Evolutionary conservation across 2,113 vertebrate genomes (phyloP).

Genomic region (Cyphomyrus discorhynchus): DNA sequence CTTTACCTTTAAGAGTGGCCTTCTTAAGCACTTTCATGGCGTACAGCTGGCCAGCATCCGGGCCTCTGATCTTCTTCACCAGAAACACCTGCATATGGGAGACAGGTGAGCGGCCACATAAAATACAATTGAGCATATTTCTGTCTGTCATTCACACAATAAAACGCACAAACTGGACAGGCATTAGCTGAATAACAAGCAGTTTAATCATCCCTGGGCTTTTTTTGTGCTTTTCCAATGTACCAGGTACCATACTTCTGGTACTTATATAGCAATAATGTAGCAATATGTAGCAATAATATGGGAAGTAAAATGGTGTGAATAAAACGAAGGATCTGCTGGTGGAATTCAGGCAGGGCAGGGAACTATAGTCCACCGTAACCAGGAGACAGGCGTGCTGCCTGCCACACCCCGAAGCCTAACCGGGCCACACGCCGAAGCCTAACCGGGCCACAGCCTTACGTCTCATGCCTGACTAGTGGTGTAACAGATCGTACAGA

Average conservation of each 20-base stretch:
- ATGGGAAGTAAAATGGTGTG: too few relatives aligned
- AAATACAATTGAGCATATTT: not conserved
- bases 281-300: not conserved
- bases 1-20: conserved; percentile 74
- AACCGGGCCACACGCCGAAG: too few relatives aligned
- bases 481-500: not conserved
- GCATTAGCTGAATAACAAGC: not conserved
- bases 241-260: too few relatives aligned
- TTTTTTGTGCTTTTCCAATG: too few relatives aligned
- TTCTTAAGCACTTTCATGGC: conserved; percentile 83
- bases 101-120: not conserved
- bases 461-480: not conserved
- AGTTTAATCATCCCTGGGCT: not conserved
- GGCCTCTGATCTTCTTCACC: conserved; percentile 70
- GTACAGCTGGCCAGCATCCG: conserved; percentile 71
- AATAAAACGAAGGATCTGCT: not conserved
- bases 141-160: not conserved
- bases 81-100: conserved; percentile 65
- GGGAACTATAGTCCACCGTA: too few relatives aligned
- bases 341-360: too few relatives aligned
- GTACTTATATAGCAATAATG: too few relatives aligned
- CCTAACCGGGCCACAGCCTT: too few relatives aligned
- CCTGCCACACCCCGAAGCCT: too few relatives aligned
- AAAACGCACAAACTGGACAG: not conserved
- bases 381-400: not conserved